Conservation (phyloP, 2,888 invertebrate species). For the Cheilosia urbana region DNA sequence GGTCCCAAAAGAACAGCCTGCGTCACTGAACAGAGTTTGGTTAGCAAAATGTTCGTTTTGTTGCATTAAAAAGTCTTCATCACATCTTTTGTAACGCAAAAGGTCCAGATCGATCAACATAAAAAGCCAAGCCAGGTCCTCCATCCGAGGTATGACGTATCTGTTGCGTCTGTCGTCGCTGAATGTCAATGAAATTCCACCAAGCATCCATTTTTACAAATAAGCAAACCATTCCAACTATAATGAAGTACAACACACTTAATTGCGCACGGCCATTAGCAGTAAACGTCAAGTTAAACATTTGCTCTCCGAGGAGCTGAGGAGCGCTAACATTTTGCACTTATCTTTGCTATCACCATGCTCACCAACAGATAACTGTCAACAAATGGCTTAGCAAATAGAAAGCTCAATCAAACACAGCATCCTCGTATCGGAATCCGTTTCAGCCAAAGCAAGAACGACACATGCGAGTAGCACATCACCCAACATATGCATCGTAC, state of each 20-base stretch:
- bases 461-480: background rate
- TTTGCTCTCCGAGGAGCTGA: slow-evolving; percentile 5
- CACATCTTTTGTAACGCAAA: no score
- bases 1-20: no score
- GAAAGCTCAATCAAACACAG: slow-evolving; percentile 38
- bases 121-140: no score
- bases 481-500: slow-evolving; percentile 21
- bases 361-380: slow-evolving; percentile 28
- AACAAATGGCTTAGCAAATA: slow-evolving; percentile 33
- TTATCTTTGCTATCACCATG: background rate
- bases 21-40: no score
- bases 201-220: no score
- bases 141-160: no score
- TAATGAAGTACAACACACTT: background rate
- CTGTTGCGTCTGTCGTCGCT: no score
- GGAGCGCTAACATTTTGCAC: slow-evolving; percentile 15
- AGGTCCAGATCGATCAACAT: no score
- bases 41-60: no score
- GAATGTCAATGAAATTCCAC: no score
- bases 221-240: no score
- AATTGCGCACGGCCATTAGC: background rate
- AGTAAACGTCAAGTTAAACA: background rate
- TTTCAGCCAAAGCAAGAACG: slow-evolving; percentile 11
- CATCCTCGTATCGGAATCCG: slow-evolving; percentile 2
- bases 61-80: no score